Base-by-base conservation (phyloP, 30 jellyfish, hydroid and myxozoan genomes). In the Chrysaora quinquecirrha region DNA sequence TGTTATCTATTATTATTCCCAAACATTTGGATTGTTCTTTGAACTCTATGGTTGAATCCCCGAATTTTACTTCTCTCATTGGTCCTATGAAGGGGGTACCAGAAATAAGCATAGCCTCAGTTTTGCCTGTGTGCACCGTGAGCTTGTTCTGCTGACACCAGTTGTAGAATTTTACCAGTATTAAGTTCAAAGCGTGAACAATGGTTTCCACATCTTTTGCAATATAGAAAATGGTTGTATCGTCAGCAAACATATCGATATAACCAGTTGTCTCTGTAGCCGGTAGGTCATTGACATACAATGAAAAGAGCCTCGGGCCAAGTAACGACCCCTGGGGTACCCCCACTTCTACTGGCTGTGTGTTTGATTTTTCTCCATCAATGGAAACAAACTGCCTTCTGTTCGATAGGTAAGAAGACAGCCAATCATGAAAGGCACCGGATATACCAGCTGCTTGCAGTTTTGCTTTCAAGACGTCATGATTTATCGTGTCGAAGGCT, bases 51-150 rank as follows among this genome's bases (percentile, higher is more conserved):
- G 76, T 11, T 50, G 64, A 35, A n/a, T 80, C 73, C 20, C 83
- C 83, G 25, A 34, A 66, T 30, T 35, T 34, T 30, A 48, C 31
- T 54, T 64, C 84, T 64, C 84, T 65, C 90, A 64, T 64, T 68
- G 90, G 90, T 65, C 76, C 76, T 14, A 66, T 30, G 48, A 80
- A 80, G 76, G 90, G 89, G 24, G 75, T 80, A 62, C 64, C 38
- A 35, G 90, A 64, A 66, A 66, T 64, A 18, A 61, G 81, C 82
- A 78, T 78, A 34, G 73, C 83, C 54, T 23, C 82, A 19, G 91
- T 81, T 48, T 81, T 66, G 30, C 91, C 64, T 49, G 86, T 23
- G 47, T 81, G 84, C 31, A 68, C 72, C 48, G 80, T 49, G 35
- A 82, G 93, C 24, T 69, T 58, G 74, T 82, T 82, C 19, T 47